Base-by-base conservation (phyloP, 2,888 invertebrate genomes). In the Parnassius apollo region DNA sequence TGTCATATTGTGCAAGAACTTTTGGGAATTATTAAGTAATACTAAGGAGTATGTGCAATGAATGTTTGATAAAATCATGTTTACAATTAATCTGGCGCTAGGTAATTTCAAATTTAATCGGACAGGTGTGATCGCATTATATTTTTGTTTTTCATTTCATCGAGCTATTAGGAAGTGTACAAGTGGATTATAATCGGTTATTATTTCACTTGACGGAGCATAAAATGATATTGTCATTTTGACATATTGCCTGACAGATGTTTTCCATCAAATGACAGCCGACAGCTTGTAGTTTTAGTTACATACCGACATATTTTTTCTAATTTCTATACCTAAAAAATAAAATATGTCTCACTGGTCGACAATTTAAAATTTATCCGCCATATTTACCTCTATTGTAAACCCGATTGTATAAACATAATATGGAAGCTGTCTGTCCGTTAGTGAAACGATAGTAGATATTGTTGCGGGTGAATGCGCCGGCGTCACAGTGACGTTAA, bases 281-380 rank as follows among this genome's bases (percentile, higher is more conserved):
- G 13, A 13, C 49, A n/a, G 8, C n/a, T 48, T n/a, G 11, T 13
- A 4, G 8, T 13, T 48, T 12, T 11, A n/a, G 12, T 12, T 48
- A n/a, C n/a, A 18, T 49, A 49, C 8, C 11, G 8, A 1, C 10
- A 44, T 44, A 11, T 11, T 11, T 44, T 44, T 10, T 44, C 10
- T 44, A 44, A 8, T 11, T 35, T 11, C 44, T 11, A 13, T 9
- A 3, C 9, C 49, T 9, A 13, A 12, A 49, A 9, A n/a, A 13
- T 3, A n/a, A n/a, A 49, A 49, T 13, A n/a, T 71, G 80, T 82
- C 83, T 83, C 83, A 83, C 81, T 80, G 82, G 69, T 81, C 77
- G 74, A 71, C 75, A 65, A 69, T 70, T 75, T 70, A 13, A 18
- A 49, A 12, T 49, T 35, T 35, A 8, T 35, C 18, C 44, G 11